These are phyloP conservation scores for Symphodus melops DNA, from an alignment of 2,113 vertebrate genomes.

Conservation along the genomic window DNA sequence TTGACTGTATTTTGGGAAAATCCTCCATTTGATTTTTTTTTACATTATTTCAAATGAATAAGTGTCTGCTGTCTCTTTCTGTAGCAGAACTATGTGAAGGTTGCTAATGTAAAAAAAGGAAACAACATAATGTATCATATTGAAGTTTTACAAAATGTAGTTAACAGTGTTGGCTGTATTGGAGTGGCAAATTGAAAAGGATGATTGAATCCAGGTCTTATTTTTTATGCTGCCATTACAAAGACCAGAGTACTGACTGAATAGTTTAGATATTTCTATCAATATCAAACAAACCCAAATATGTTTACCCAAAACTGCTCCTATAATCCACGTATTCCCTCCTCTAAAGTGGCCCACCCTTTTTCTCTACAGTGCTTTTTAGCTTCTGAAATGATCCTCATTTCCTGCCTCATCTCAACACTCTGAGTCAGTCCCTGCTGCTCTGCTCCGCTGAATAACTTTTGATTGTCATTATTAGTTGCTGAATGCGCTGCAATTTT, in stretches of 20 bases:
- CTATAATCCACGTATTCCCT: neutral
- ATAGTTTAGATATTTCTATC: neutral
- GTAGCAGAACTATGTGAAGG: too few species aligned
- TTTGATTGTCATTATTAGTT: slow-evolving; percentile 53
- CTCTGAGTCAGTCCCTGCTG: slow-evolving; percentile 36
- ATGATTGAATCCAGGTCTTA: too few species aligned
- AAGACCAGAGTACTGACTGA: neutral
- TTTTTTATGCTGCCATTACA: neutral
- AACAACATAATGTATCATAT: too few species aligned
- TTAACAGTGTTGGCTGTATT: too few species aligned
- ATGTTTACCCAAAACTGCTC: slow-evolving; percentile 14
- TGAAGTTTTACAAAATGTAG: too few species aligned
- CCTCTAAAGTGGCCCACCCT: slow-evolving; percentile 1
- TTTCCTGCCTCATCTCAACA: slow-evolving; percentile 52
- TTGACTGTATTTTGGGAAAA: too few species aligned
- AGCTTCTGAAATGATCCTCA: slow-evolving; percentile 31
- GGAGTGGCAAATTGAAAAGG: too few species aligned
- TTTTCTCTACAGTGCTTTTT: slow-evolving; percentile 6
- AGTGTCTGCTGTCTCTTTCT: too few species aligned
- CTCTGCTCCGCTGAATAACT: slow-evolving; percentile 52
- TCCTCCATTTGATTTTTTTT: too few species aligned
- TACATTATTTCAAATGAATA: too few species aligned
- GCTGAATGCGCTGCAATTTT: slow-evolving; percentile 44
- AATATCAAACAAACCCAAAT: neutral
- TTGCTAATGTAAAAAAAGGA: too few species aligned